Percentiles rank a stretch among this genome's conserved stretches.
phyloP scores from a whole-genome alignment of 2,797 vertebrate species.

The Parambassis ranga region DNA sequence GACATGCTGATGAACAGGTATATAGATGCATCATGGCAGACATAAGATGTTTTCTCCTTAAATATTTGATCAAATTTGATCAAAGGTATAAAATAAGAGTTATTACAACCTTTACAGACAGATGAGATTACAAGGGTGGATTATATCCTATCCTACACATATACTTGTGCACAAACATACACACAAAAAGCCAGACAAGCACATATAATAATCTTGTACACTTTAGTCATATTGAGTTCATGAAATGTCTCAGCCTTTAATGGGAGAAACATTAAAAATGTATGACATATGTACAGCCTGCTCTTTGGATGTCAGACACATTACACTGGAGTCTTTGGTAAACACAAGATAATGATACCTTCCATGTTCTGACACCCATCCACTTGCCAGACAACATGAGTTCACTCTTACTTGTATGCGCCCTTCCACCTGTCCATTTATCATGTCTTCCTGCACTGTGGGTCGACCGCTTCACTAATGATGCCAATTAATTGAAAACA shows the following conservation, averaged over 20 bases:
- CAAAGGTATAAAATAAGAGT: slow-evolving; percentile 14
- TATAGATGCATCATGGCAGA: slow-evolving; percentile 4
- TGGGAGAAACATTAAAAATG: neutral
- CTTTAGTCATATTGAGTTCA: neutral
- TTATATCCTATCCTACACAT: neutral
- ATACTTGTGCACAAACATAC: neutral
- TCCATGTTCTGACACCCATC: slow-evolving; percentile 44
- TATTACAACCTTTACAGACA: slow-evolving; percentile 6
- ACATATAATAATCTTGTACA: neutral
- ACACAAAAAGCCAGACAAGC: neutral
- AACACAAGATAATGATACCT: slow-evolving; percentile 47
- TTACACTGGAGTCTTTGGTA: slow-evolving; percentile 31
- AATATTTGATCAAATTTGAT: slow-evolving; percentile 37
- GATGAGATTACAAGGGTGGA: neutral
- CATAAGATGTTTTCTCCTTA: neutral
- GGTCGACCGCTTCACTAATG: slow-evolving; percentile 75
- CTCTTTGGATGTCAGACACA: slow-evolving; percentile 32
- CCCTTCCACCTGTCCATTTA: slow-evolving; percentile 66
- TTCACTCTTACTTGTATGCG: slow-evolving; percentile 32
- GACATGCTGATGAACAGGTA: slow-evolving; percentile 22
- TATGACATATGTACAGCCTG: slow-evolving; percentile 15
- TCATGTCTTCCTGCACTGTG: slow-evolving; percentile 60
- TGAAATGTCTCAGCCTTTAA: slow-evolving; percentile 1
- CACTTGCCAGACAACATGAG: slow-evolving; percentile 56
- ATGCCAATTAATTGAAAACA: slow-evolving; percentile 81